Conservation (phyloP, 2,888 invertebrate species). For the Phorcus lineatus region DNA sequence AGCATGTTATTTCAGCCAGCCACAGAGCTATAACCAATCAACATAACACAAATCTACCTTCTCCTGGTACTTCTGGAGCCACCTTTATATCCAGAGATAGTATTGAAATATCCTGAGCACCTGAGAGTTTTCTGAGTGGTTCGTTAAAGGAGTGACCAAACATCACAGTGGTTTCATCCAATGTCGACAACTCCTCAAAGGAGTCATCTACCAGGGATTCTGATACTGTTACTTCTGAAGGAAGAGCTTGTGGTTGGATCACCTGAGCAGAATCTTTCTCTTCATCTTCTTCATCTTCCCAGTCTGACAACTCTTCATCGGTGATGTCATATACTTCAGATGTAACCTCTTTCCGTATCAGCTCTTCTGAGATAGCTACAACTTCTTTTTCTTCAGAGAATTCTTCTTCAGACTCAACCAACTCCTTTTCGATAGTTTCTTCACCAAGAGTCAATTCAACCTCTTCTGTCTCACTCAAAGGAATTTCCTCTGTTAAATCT, state of each 20-base stretch:
- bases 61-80: conserved; percentile 9
- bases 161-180: not conserved
- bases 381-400: conserved; percentile 6
- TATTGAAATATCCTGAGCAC: conserved; percentile 37
- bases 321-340: not conserved
- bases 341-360: not conserved
- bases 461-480: too few species aligned
- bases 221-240: not conserved
- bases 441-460: not conserved
- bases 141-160: not conserved
- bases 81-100: conserved; percentile 19
- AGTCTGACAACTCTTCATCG: not conserved
- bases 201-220: not conserved
- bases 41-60: conserved; percentile 14
- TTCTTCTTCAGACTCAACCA: not conserved
- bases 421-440: not conserved
- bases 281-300: not conserved
- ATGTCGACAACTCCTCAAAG: not conserved
- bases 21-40: not conserved
- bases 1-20: not conserved
- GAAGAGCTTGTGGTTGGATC: not conserved
- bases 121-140: conserved; percentile 11
- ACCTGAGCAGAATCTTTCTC: not conserved
- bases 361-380: conserved; percentile 38
- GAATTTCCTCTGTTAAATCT: too few species aligned